Evolutionary conservation across 2,797 vertebrate species (phyloP), one percentile per base, ranked within the genome.

Genomic region (Tangara arthus): DNA sequence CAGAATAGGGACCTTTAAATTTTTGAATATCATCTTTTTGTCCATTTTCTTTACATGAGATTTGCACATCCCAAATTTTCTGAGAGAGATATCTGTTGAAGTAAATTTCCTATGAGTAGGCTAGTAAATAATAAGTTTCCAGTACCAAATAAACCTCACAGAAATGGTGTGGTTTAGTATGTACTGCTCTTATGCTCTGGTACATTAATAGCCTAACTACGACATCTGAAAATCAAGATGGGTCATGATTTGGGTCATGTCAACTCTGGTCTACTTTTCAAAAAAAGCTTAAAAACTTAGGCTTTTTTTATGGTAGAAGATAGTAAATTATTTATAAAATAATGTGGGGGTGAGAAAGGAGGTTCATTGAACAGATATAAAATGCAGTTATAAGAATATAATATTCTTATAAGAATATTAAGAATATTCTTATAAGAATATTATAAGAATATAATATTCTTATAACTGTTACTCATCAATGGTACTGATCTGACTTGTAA

Each of bases 321-420:
- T 9, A 57, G 17, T 14, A 9, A 60, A 28, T 47, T 64, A 34
- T 80, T 55, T 55, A 39, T 30, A 69, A 85, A 90, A 72, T 27
- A 61, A 32, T 24, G 5, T 2, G 24, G 4, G 1, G 8, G 8
- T 0, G 4, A 42, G 5, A n/a, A 18, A 5, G 0, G 4, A 32
- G 20, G 11, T 42, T 44, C 14, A 34, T 34, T 37, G 6, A 27
- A 41, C 7, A 4, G 32, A 6, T 75, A 27, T 53, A n/a, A 49
- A 73, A 41, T 32, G 3, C 21, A 22, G 21, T 21, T 46, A 46
- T 44, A 22, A 12, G 44, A 46, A 46, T 46, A 46, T 21, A 46
- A 27, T 56, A 24, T 39, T 59, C 2, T 50, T 92, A 5, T 9
- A 46, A 27, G n/a, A n/a, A n/a, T n/a, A n/a, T n/a, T n/a, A n/a